A percentile compares a stretch with the other conserved stretches of the same genome.
Evolutionary conservation across 2,888 invertebrate genomes (phyloP).

Genomic region (Carcina quercana): DNA sequence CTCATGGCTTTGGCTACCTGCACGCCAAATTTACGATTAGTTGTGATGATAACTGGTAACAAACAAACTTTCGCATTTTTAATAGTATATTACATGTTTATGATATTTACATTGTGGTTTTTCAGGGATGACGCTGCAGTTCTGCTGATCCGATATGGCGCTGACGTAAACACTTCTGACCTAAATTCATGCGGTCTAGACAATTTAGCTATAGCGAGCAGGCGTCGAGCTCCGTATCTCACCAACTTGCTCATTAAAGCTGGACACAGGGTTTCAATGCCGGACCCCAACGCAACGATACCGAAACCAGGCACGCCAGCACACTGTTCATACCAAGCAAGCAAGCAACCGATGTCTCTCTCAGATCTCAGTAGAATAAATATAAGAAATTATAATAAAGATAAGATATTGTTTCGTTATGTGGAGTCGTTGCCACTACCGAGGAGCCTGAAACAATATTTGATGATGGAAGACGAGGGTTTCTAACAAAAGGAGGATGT

Average conservation of each 20-base stretch:
- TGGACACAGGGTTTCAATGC: constrained; percentile 37
- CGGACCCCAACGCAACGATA: constrained; percentile 17
- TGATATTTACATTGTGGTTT: too few relatives aligned
- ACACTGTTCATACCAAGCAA: constrained; percentile 51
- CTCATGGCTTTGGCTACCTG: too few relatives aligned
- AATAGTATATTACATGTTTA: too few relatives aligned
- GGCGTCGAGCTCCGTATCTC: constrained; percentile 37
- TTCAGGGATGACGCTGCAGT: constrained; percentile 68
- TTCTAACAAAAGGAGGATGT: too few relatives aligned
- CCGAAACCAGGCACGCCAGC: constrained; percentile 36
- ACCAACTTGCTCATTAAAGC: constrained; percentile 56
- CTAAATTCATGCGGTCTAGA: constrained; percentile 71
- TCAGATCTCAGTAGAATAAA: constrained; percentile 74
- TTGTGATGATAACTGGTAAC: too few relatives aligned
- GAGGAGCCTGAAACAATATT: constrained; percentile 67
- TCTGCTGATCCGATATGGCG: constrained; percentile 75
- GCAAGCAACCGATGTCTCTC: constrained; percentile 65
- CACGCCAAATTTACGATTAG: too few relatives aligned
- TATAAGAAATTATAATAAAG: constrained; percentile 47
- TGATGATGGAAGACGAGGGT: constrained; percentile 71
- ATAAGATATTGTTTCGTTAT: constrained; percentile 47
- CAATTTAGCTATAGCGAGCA: constrained; percentile 70
- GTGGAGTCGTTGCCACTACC: constrained; percentile 69
- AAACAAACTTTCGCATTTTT: too few relatives aligned
- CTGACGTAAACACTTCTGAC: constrained; percentile 76